Conservation (phyloP, 2,888 invertebrate species). For the Steromphala cineraria region DNA sequence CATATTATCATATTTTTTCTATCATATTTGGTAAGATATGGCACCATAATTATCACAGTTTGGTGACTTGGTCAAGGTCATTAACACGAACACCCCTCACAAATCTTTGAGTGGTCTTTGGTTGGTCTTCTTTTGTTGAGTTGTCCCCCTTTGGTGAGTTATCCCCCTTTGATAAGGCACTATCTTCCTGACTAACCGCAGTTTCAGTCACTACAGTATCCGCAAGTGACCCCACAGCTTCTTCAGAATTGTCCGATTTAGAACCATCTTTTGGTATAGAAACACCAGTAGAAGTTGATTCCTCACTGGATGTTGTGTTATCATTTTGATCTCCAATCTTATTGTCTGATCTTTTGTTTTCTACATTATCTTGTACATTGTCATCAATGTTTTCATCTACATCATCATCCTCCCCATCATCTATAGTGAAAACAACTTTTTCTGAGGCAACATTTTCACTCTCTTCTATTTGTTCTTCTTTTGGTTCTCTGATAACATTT, state of each 20-base stretch:
- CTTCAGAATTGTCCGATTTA: not conserved
- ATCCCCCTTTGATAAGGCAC: not conserved
- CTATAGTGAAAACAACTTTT: no score
- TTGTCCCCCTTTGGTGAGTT: not conserved
- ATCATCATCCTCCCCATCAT: not conserved
- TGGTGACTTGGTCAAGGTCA: conserved; percentile 48
- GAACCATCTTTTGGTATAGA: not conserved
- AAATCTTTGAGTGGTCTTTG: not conserved
- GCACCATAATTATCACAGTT: conserved; percentile 38
- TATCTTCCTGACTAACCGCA: not conserved
- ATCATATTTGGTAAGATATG: not conserved
- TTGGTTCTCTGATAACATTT: no score
- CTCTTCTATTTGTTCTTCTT: no score
- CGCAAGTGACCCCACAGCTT: not conserved
- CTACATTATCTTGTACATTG: not conserved
- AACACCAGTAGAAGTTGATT: not conserved
- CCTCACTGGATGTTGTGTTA: not conserved
- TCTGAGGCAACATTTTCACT: no score
- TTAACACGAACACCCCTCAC: conserved; percentile 35
- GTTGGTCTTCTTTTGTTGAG: not conserved
- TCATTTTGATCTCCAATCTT: not conserved
- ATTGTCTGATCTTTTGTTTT: not conserved
- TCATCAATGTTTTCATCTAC: not conserved
- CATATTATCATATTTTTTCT: not conserved
- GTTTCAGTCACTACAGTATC: not conserved